Base-by-base conservation (phyloP, 2,797 vertebrate species). In the Lepus oiostolus region DNA sequence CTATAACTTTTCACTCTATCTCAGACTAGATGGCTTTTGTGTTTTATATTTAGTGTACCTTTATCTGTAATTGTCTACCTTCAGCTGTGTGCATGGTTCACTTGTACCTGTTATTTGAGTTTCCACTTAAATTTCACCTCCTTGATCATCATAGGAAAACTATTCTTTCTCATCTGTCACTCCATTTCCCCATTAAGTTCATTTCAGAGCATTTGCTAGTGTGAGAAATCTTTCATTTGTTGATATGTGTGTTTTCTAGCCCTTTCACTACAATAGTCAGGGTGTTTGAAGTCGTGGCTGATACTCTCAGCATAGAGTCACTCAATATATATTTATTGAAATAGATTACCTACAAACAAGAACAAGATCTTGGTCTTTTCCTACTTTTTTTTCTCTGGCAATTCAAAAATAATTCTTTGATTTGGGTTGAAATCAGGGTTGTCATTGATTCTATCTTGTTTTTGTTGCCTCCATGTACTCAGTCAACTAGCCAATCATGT, bases 261-360 rank as follows among this genome's bases (percentile, higher is more conserved):
- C 13, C 22, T 21, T 86, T 32, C 30, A 52, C 24, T 65, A 50
- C 6, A 72, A 80, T 7, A 75, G 62, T 47, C 28, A 71, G 19
- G 26, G 2, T 76, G 7, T 84, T 91, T 87, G 35, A 79, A 83
- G 87, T 92, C 62, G 26, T 2, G 79, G 9, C 21, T 79, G 19
- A 19, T 76, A 60, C 35, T 10, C 19, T 35, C 65, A 28, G 12
- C 8, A 67, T 71, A 47, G 42, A 72, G 63, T 76, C 79, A 4
- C 7, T 93, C 28, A 70, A 28, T 38, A 38, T 58, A 2, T 71
- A 38, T 30, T 70, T 72, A 76, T 68, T 84, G 54, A 21, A 30
- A 47, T 38, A 9, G 89, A 62, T 86, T 91, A 91, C 79, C 10
- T 96, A 79, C 91, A 79, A 88, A 10, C 4, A 54, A 50, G 72